Evolutionary conservation across 2,113 vertebrate genomes (phyloP).

Genomic region (Alectura lathami): DNA sequence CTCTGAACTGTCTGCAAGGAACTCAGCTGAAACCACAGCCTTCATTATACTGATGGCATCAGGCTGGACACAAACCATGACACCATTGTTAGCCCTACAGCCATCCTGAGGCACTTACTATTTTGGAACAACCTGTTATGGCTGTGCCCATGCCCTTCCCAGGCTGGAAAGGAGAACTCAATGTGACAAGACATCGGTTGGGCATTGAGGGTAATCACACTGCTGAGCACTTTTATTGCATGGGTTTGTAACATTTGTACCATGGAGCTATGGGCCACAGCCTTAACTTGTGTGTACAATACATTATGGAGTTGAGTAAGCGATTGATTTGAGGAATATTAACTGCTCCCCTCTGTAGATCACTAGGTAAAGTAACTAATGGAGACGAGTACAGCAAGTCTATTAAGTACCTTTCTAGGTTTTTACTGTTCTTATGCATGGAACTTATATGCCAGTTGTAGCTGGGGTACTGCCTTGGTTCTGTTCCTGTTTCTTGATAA

Average conservation of each 20-base stretch:
- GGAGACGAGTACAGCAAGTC: background rate
- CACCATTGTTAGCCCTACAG: background rate
- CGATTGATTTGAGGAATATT: background rate
- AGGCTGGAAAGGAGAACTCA: background rate
- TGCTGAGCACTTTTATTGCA: background rate
- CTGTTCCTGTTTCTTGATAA: background rate
- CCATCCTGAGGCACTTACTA: background rate
- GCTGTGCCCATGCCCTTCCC: background rate
- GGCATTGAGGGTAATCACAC: background rate
- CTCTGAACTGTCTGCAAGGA: background rate
- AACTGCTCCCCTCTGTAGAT: background rate
- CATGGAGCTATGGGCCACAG: background rate
- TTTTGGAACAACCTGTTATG: constrained; percentile 11
- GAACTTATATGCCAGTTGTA: background rate
- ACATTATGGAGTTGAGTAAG: background rate
- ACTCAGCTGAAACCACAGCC: constrained; percentile 4
- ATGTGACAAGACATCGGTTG: background rate
- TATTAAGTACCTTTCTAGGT: background rate
- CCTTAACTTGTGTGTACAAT: background rate
- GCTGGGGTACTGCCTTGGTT: background rate
- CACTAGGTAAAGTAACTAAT: background rate
- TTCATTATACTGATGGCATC: background rate
- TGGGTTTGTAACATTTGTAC: background rate
- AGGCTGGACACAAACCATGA: constrained; percentile 7
- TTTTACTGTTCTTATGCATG: background rate